A percentile compares a stretch with the other conserved stretches of the same genome.
phyloP scores from a whole-genome alignment of 2,797 vertebrate species.

The Lutjanus campechanus region DNA sequence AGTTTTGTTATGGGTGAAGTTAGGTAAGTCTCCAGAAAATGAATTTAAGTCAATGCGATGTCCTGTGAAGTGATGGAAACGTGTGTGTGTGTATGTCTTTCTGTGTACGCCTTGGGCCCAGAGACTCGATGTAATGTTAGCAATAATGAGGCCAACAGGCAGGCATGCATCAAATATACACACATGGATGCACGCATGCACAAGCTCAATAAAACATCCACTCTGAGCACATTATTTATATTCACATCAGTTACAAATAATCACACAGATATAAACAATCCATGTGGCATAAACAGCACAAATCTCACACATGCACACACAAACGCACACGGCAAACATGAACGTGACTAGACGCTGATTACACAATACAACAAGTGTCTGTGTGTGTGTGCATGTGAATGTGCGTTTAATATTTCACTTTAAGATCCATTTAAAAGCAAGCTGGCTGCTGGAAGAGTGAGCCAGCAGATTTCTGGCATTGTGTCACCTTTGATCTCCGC shows the following conservation, averaged over 20 bases:
- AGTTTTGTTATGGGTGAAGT: too few species aligned
- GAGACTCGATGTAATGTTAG: constrained; percentile 39
- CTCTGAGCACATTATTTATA: constrained; percentile 46
- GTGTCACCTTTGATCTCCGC: constrained; percentile 69
- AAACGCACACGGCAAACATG: neutral
- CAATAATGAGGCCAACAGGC: constrained; percentile 61
- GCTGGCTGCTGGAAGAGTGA: constrained; percentile 60
- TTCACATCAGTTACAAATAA: constrained; percentile 59
- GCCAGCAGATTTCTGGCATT: constrained; percentile 65
- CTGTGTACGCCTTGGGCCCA: constrained; percentile 1
- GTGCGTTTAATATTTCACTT: constrained; percentile 51
- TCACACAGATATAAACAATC: constrained; percentile 61
- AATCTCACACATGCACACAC: constrained; percentile 12
- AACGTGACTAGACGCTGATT: constrained; percentile 21
- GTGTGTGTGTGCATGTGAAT: constrained; percentile 15
- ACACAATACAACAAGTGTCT: constrained; percentile 43
- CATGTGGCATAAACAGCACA: constrained; percentile 40
- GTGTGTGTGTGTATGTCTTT: constrained; percentile 4
- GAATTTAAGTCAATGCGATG: too few species aligned
- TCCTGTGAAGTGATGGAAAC: too few species aligned
- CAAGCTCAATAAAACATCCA: constrained; percentile 45
- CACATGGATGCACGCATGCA: constrained; percentile 45
- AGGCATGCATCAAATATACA: constrained; percentile 51
- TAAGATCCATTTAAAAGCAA: constrained; percentile 61
- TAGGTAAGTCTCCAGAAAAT: too few species aligned